Conservation (phyloP, 92 coral and sea anemone genomes). For the Phenganax subtilis region DNA sequence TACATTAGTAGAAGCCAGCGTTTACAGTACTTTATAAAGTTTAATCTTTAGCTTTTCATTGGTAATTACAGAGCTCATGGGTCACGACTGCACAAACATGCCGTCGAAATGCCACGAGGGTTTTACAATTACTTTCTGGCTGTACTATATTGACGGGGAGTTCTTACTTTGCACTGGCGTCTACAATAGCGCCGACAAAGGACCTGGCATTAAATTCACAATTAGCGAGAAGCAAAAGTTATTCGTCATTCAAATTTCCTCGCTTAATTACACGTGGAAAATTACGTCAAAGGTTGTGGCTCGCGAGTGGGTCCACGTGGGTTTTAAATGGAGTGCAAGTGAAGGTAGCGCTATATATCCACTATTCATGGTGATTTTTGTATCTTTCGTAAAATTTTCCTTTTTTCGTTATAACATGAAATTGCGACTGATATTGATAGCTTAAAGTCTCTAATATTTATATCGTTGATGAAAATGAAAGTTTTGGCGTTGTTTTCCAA, state of each 20-base stretch:
- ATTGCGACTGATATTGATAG: no score
- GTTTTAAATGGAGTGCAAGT: conserved; percentile 64
- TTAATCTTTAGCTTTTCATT: conserved; percentile 1
- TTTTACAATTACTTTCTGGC: conserved; percentile 84
- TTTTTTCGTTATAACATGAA: no score
- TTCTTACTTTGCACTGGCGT: conserved; percentile 74
- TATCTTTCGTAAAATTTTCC: conserved; percentile 41
- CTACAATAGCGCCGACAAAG: conserved; percentile 48
- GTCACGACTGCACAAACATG: conserved; percentile 80
- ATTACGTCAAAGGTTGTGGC: conserved; percentile 25
- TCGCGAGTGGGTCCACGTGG: conserved; percentile 79
- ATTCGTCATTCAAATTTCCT: conserved; percentile 67
- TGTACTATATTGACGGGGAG: conserved; percentile 55
- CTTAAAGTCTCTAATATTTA: no score
- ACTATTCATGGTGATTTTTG: no score
- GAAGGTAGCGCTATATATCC: conserved; percentile 14
- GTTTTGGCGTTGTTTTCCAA: no score
- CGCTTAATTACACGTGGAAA: conserved; percentile 62
- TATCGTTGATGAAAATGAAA: no score
- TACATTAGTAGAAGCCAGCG: not conserved
- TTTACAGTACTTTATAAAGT: not conserved
- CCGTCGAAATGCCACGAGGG: conserved; percentile 76
- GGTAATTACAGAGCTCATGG: conserved; percentile 65
- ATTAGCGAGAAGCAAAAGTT: conserved; percentile 27
- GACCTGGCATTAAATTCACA: conserved; percentile 78